Evolutionary conservation across 2,113 vertebrate species (phyloP), one percentile per base, ranked within the genome.

Genomic region (Aphyosemion australe): DNA sequence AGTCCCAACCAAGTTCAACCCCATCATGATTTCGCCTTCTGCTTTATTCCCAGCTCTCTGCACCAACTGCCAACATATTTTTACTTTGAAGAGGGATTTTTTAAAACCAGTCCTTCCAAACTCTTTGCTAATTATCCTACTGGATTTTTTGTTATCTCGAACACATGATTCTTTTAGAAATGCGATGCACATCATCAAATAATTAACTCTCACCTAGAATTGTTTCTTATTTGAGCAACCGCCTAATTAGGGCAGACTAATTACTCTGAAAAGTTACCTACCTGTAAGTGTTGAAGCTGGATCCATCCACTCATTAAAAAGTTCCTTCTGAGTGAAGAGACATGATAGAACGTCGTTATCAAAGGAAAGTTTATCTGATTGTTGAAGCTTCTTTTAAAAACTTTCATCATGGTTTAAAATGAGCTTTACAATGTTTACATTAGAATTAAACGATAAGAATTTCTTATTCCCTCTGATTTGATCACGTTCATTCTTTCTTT

Each of bases 201-300:
- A 61, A 76, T 80, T 56, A 52, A 88, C 74, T 79, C 74, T 87
- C 87, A 91, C 89, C 86, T 88, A 57, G 64, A 62, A 69, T 43
- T 59, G 49, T 68, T 61, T 82, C 65, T 77, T 71, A 2, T 80
- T 58, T 83, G 77, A 87, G 83, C 69, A 82, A 74, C 55, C 37
- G 6, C 49, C 64, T 87, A 89, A 89, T 91, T 88, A 87, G 79
- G 51, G 51, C 78, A 65, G 63, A 66, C 69, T 87, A 87, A 91
- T 88, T 82, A 83, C 63, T 66, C 72, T 72, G 51, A 77, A 69
- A 86, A 84, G 74, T 79, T 87, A 67, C 86, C 82, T 67, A 55
- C 63, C 63, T 55, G 51, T 55, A 81, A 50, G 54, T 82, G 71
- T 87, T 86, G 62, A 82, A 19, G 63, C 64, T 61, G 70, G 60